Base-by-base conservation (phyloP, 2,797 vertebrate genomes). In the Lacerta viridis region DNA sequence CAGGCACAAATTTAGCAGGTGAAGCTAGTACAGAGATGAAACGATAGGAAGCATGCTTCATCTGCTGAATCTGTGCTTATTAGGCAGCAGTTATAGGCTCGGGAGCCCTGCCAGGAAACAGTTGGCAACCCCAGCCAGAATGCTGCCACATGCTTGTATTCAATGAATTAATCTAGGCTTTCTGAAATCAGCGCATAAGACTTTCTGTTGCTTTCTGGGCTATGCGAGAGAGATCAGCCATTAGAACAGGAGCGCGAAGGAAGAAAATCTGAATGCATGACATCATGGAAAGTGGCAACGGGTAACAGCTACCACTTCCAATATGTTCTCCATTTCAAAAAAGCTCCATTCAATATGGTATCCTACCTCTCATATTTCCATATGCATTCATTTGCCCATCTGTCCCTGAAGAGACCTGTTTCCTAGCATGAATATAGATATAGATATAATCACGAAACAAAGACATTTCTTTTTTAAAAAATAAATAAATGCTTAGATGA, bases 21-120 rank as follows among this genome's bases (percentile, higher is more conserved):
- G 87, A 83, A 74, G 23, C 20, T 50, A 29, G n/a, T 55, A 76
- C 69, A 66, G 55, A 80, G 68, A 68, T 85, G 69, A 85, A 89
- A 81, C 33, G n/a, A 85, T 75, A 80, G 77, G 71, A 80, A 76
- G 66, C 41, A 66, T 25, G 61, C 59, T 85, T 89, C 79, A 80
- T 89, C 88, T 68, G 78, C 69, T 85, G 59, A 68, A 81, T 81
- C 84, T 85, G 61, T 85, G 78, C 41, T 72, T 41, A n/a, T 85
- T 50, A 80, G 77, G 77, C 69, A 81, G 69, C 69, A 50, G 41
- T 89, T 76, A 85, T 50, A 64, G 78, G 59, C 77, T 25, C 7
- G 68, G 71, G 43, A 89, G 39, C 43, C 33, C n/a, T 55, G 83
- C 88, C 83, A 85, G 61, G 75, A 85, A 81, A 85, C 69, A 68